Percentiles rank a stretch among this genome's conserved stretches.
Conservation (phyloP, 2,888 invertebrate genomes). For the Griposia aprilina region DNA sequence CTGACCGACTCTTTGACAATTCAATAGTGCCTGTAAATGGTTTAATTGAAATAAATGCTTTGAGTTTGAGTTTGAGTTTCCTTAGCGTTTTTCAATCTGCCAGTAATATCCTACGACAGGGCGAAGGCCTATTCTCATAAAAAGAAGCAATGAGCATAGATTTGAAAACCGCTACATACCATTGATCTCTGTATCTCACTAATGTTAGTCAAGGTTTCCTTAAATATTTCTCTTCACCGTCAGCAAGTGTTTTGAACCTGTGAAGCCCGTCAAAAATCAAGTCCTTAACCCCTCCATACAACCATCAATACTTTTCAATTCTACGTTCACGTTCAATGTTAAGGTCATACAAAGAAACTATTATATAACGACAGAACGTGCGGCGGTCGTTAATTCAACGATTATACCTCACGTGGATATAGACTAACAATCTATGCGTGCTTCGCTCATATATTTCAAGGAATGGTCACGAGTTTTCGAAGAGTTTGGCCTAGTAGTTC, state of each 20-base stretch:
- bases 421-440: neutral
- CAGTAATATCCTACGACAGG: neutral
- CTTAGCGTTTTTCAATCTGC: too few relatives aligned
- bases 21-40: too few relatives aligned
- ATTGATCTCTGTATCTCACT: too few relatives aligned
- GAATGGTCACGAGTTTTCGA: slow-evolving; percentile 1
- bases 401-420: slow-evolving; percentile 28
- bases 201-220: neutral
- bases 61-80: too few relatives aligned
- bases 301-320: neutral
- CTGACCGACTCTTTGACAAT: too few relatives aligned
- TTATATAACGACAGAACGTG: slow-evolving; percentile 43
- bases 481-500: neutral
- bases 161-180: neutral
- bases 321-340: slow-evolving; percentile 36
- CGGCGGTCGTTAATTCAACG: slow-evolving; percentile 16
- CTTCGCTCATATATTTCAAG: neutral
- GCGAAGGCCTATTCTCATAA: neutral
- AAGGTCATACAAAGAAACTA: slow-evolving; percentile 19
- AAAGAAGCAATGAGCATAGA: too few relatives aligned
- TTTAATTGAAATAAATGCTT: too few relatives aligned
- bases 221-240: neutral
- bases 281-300: neutral
- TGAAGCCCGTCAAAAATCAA: neutral
- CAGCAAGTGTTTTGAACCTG: neutral